phyloP scores from a whole-genome alignment of 2,888 invertebrate species.

The Plutella xylostella region DNA sequence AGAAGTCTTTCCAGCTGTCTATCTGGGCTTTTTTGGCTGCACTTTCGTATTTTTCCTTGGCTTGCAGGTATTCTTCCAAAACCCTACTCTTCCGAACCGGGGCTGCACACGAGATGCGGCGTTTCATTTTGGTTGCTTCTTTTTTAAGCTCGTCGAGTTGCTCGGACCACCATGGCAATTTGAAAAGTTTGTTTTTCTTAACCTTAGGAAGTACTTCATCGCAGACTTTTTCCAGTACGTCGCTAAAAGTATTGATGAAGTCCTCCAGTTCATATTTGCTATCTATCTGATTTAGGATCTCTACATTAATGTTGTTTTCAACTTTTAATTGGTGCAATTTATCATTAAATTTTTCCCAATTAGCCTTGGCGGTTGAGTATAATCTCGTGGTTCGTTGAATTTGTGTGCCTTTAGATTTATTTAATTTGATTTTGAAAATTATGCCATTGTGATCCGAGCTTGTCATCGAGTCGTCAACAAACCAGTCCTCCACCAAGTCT shows the following conservation, averaged over 20 bases:
- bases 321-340: not conserved
- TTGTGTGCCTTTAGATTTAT: too few relatives aligned
- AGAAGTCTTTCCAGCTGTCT: conserved; percentile 3
- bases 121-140: not conserved
- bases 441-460: conserved; percentile 15
- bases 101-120: conserved; percentile 5
- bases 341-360: conserved; percentile 1
- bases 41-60: not conserved
- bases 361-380: conserved; percentile 17
- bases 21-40: not conserved
- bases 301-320: not conserved
- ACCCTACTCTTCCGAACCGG: not conserved
- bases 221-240: not conserved
- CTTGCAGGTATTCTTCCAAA: conserved; percentile 2
- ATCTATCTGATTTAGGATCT: not conserved
- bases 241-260: not conserved
- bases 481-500: conserved; percentile 16
- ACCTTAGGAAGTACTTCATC: not conserved
- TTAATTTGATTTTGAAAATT: too few relatives aligned
- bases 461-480: conserved; percentile 12
- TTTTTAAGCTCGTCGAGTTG: conserved; percentile 1
- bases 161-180: too few relatives aligned
- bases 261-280: not conserved
- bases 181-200: too few relatives aligned
- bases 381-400: too few relatives aligned